These are phyloP conservation scores for Hepsetus odoe DNA, from an alignment of 2,113 vertebrate genomes.

Conservation along the genomic window DNA sequence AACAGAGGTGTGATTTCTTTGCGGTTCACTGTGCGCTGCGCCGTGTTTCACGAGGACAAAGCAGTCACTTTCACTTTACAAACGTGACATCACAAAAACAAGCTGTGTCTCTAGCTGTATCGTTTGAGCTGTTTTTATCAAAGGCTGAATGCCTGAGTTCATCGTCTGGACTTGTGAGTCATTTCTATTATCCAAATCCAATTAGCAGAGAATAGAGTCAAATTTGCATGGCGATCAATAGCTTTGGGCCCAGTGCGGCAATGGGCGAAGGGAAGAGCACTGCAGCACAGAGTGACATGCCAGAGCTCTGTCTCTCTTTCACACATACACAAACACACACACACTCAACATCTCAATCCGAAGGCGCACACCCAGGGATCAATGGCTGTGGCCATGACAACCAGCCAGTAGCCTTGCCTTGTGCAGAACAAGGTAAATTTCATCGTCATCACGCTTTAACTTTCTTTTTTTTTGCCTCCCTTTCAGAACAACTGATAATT, in stretches of 20 bases:
- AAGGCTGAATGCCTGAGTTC: conserved; percentile 34
- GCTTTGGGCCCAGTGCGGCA: conserved; percentile 45
- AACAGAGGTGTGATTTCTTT: no score
- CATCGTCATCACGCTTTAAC: conserved; percentile 39
- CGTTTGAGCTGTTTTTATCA: neutral
- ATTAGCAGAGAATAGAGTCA: conserved; percentile 56
- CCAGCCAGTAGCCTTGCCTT: conserved; percentile 55
- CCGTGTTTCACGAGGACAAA: no score
- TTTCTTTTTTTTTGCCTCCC: neutral
- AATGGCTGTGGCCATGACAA: conserved; percentile 68
- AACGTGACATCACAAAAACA: no score
- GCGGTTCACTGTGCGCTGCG: no score
- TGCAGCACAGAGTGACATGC: conserved; percentile 51
- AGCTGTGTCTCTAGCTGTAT: neutral
- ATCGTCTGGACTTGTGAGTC: conserved; percentile 31
- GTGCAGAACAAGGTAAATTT: conserved; percentile 52
- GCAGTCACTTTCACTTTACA: no score
- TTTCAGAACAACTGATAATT: neutral
- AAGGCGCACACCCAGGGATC: conserved; percentile 57
- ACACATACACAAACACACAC: conserved; percentile 13
- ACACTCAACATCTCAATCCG: conserved; percentile 57
- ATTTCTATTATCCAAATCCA: conserved; percentile 62
- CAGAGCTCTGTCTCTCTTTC: conserved; percentile 46
- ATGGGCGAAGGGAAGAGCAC: conserved; percentile 46
- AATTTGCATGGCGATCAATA: conserved; percentile 63